A percentile compares a stretch with the other conserved stretches of the same genome.
These are phyloP conservation scores for Allophyes oxyacanthae DNA, from an alignment of 2,888 invertebrate species.

Conservation along the genomic window DNA sequence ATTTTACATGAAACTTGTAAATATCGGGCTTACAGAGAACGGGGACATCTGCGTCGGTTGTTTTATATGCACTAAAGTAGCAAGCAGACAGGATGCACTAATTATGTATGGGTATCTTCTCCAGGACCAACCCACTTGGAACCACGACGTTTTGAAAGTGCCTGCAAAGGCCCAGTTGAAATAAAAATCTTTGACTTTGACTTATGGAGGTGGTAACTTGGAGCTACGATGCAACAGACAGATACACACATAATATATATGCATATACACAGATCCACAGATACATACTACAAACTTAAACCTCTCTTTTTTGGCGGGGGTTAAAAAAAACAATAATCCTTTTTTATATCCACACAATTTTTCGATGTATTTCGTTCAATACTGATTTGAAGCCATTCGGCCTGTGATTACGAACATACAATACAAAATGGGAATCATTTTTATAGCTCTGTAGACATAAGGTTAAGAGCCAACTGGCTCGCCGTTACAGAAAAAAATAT, in stretches of 20 bases:
- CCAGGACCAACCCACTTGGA: too few relatives aligned
- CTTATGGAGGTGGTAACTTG: too few relatives aligned
- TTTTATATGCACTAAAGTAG: conserved; percentile 83
- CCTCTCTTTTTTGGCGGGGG: too few relatives aligned
- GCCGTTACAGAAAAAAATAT: conserved; percentile 35
- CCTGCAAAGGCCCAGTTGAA: too few relatives aligned
- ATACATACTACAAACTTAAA: not conserved
- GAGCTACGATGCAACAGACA: too few relatives aligned
- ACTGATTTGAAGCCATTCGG: conserved; percentile 9
- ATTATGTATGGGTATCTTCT: too few relatives aligned
- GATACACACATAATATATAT: too few relatives aligned
- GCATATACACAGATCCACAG: too few relatives aligned
- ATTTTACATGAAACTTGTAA: too few relatives aligned
- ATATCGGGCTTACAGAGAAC: conserved; percentile 82
- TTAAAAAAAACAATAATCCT: conserved; percentile 26
- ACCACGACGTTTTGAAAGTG: too few relatives aligned
- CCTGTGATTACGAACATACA: conserved; percentile 15
- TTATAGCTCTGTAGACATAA: conserved; percentile 29
- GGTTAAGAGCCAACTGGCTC: conserved; percentile 14
- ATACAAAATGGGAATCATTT: conserved; percentile 32
- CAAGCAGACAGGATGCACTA: conserved; percentile 52
- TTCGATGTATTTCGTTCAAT: conserved; percentile 20
- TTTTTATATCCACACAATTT: conserved; percentile 28
- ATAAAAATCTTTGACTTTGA: too few relatives aligned
- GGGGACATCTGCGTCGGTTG: conserved; percentile 75